Conservation (phyloP, 1,140 invertebrate genomes). For the Caenorhabditis inopinata region DNA sequence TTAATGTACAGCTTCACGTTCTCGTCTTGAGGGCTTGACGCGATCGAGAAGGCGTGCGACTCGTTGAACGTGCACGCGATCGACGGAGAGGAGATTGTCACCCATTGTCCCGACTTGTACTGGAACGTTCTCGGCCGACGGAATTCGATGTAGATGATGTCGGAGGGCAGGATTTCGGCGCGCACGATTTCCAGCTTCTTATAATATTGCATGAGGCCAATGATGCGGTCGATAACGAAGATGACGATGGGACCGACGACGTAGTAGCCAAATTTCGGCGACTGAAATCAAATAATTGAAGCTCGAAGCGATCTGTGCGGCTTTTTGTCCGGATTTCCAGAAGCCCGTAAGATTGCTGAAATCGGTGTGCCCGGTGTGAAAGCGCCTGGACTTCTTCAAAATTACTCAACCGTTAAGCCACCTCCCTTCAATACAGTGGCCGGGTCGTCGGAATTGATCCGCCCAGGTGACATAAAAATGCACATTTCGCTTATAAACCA, state of each 20-base stretch:
- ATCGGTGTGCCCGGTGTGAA: too few species aligned
- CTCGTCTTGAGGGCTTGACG: constrained; percentile 96
- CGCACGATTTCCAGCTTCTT: constrained; percentile 89
- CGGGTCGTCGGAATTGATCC: too few species aligned
- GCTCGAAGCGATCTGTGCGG: background rate
- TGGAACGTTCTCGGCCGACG: constrained; percentile 88
- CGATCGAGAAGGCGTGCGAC: constrained; percentile 96
- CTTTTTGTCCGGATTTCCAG: too few species aligned
- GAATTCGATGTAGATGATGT: constrained; percentile 72
- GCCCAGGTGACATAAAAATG: too few species aligned
- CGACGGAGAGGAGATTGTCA: constrained; percentile 86
- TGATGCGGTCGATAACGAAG: constrained; percentile 66
- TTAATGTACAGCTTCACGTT: constrained; percentile 96
- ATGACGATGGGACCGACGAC: constrained; percentile 83
- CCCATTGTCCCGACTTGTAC: constrained; percentile 83
- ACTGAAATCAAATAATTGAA: constrained; percentile 67
- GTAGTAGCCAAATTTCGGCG: constrained; percentile 87
- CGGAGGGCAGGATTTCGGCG: constrained; percentile 89
- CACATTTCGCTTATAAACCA: too few species aligned
- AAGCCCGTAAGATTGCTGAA: too few species aligned
- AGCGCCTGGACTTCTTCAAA: too few species aligned
- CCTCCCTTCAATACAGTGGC: too few species aligned
- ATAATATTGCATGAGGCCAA: constrained; percentile 68
- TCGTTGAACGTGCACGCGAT: constrained; percentile 80
- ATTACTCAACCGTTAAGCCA: too few species aligned